Evolutionary conservation across 2,797 vertebrate species (phyloP).

Genomic region (Parotocinclus haroldoi): DNA sequence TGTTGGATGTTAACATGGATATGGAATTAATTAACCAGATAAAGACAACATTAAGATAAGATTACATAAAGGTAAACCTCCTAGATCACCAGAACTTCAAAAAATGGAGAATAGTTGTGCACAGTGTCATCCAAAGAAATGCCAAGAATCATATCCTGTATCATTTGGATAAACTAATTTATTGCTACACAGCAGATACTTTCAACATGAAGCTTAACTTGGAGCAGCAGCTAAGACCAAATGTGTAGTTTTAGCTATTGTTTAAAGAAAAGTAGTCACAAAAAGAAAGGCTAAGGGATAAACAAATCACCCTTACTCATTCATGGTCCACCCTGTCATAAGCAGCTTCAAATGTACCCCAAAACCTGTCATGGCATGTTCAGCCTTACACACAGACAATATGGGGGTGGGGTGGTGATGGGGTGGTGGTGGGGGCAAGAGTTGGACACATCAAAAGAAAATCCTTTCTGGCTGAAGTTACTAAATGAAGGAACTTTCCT

Average conservation of each 20-base stretch:
- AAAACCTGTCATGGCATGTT: constrained; percentile 33
- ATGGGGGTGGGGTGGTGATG: not conserved
- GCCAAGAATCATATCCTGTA: no score
- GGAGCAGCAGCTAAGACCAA: not conserved
- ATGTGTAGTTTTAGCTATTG: not conserved
- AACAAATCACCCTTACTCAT: no score
- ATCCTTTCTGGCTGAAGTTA: constrained; percentile 9
- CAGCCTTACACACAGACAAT: not conserved
- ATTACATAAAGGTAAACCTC: no score
- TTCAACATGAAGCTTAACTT: not conserved
- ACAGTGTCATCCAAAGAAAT: no score
- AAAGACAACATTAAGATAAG: no score
- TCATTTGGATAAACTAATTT: not conserved
- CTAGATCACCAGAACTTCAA: no score
- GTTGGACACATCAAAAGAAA: not conserved
- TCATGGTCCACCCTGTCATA: not conserved
- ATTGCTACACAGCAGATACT: not conserved
- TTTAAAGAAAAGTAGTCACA: no score
- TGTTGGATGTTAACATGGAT: not conserved
- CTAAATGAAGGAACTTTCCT: constrained; percentile 8
- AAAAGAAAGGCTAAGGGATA: no score
- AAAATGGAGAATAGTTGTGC: no score
- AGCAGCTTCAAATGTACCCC: constrained; percentile 30
- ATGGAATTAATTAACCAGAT: not conserved
- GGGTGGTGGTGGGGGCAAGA: not conserved